Percentiles rank a stretch among this genome's conserved stretches.
phyloP scores from a whole-genome alignment of 35 echinoderm and acorn worm species.

The Chiridota heheva region DNA sequence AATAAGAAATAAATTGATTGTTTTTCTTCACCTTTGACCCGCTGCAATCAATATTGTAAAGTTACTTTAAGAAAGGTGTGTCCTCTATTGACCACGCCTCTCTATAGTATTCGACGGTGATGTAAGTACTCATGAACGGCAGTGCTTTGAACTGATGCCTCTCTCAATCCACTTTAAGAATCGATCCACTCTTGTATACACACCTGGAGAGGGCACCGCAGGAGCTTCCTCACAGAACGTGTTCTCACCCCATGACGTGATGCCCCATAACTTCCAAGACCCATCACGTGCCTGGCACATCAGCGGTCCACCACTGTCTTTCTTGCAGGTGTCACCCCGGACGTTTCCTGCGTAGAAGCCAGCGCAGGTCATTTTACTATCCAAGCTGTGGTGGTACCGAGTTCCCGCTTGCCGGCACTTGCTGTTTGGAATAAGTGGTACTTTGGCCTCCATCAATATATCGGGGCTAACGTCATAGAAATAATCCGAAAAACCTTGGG shows the following conservation, averaged over 20 bases:
- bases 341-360: conserved; percentile 21
- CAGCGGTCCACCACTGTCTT: conserved; percentile 79
- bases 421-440: conserved; percentile 46
- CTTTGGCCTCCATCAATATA: conserved; percentile 37
- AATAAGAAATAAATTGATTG: too few species aligned
- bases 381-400: conserved; percentile 51
- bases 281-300: conserved; percentile 63
- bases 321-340: conserved; percentile 78
- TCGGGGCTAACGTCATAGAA: conserved; percentile 7
- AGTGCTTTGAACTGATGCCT: too few species aligned
- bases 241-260: conserved; percentile 87
- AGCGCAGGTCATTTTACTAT: conserved; percentile 72
- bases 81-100: too few species aligned
- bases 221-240: conserved; percentile 55
- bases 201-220: conserved; percentile 45
- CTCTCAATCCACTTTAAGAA: conserved; percentile 90
- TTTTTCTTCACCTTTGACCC: too few species aligned
- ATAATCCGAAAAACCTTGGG: conserved; percentile 40
- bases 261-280: conserved; percentile 72
- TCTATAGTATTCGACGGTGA: too few species aligned
- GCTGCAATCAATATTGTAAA: too few species aligned
- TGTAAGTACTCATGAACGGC: too few species aligned
- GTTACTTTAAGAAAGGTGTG: too few species aligned
- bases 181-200: conserved; percentile 78
- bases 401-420: conserved; percentile 37